Base-by-base conservation (phyloP, 1,140 invertebrate species). In the Lordiphosa stackelbergi region DNA sequence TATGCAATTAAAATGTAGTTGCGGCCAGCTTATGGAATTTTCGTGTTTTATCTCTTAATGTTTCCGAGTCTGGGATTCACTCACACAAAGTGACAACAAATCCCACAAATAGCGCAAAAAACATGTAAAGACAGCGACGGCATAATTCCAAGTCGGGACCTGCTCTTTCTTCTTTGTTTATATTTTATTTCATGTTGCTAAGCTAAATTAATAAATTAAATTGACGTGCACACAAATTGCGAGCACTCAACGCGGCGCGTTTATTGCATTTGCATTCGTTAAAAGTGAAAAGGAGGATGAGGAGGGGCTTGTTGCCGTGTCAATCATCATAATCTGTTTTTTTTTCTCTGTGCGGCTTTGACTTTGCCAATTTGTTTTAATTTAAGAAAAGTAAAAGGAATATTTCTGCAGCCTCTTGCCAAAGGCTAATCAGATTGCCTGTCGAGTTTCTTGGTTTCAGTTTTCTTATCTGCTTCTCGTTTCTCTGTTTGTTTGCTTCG, bases 241-340 rank as follows among this genome's bases (percentile, higher is more conserved):
- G 47, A 53, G 58, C 48, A 48, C 56, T 47, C 42, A 38, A 19
- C 46, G 34, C 46, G 53, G 46, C 19, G 57, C 52, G 56, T 59
- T 79, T 81, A 79, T 81, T 75, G 71, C 68, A 79, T 79, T 83
- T 81, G 68, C 62, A 79, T 81, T 79, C 60, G 62, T 71, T 81
- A 75, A 31, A 48, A 46, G 42, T 35, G 12, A 16, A 46, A 46
- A 46, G 16, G 37, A 16, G 37, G 38, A 6, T 12, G 10, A 8
- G 7, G n/a, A 16, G 12, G 12, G 28, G 6, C 49, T 41, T 47
- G 41, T 52, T 46, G 36, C 62, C 24, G 43, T 51, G 75, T 79
- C 75, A 79, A 81, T 79, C 75, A 75, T 79, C 71, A 78, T 78
- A 64, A 79, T 53, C 42, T 46, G 31, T 53, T 61, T 57, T 37